phyloP scores from a whole-genome alignment of 2,797 vertebrate species.

The Austrolebias charrua region DNA sequence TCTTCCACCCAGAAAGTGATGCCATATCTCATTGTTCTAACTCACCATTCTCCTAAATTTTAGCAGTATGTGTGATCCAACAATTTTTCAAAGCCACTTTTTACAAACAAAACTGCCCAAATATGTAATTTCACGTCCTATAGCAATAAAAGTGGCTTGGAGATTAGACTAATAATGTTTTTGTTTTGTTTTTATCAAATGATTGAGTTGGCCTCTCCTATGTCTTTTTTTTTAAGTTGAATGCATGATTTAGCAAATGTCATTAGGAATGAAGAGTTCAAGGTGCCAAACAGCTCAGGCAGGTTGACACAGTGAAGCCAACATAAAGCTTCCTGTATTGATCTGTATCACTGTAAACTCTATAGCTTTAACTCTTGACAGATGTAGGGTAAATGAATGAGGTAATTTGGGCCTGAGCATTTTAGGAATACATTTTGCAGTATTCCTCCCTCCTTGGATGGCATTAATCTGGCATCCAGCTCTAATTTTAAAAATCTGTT shows the following conservation, averaged over 20 bases:
- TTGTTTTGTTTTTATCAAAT: conserved; percentile 60
- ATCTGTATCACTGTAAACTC: conserved; percentile 58
- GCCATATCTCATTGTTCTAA: conserved; percentile 20
- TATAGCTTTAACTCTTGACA: conserved; percentile 5
- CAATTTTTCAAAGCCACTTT: conserved; percentile 14
- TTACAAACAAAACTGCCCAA: not conserved
- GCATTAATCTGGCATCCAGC: too few relatives aligned
- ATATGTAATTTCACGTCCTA: not conserved
- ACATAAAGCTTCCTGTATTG: conserved; percentile 54
- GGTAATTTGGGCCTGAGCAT: too few relatives aligned
- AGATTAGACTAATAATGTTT: conserved; percentile 59
- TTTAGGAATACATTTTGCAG: too few relatives aligned
- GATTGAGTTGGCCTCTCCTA: conserved; percentile 22
- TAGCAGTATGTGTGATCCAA: conserved; percentile 20
- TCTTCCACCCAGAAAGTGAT: conserved; percentile 23
- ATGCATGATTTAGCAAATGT: conserved; percentile 50
- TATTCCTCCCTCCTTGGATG: too few relatives aligned
- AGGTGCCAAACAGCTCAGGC: conserved; percentile 47
- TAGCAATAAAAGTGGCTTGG: conserved; percentile 25
- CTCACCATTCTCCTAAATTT: conserved; percentile 4
- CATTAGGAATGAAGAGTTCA: conserved; percentile 9
- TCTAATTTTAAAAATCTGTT: too few relatives aligned
- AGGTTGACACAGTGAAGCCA: conserved; percentile 48
- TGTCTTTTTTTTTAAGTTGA: conserved; percentile 19
- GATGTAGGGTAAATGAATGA: conserved; percentile 21